Evolutionary conservation across 2,113 vertebrate species (phyloP), one percentile per base, ranked within the genome.

Genomic region (Ia io): DNA sequence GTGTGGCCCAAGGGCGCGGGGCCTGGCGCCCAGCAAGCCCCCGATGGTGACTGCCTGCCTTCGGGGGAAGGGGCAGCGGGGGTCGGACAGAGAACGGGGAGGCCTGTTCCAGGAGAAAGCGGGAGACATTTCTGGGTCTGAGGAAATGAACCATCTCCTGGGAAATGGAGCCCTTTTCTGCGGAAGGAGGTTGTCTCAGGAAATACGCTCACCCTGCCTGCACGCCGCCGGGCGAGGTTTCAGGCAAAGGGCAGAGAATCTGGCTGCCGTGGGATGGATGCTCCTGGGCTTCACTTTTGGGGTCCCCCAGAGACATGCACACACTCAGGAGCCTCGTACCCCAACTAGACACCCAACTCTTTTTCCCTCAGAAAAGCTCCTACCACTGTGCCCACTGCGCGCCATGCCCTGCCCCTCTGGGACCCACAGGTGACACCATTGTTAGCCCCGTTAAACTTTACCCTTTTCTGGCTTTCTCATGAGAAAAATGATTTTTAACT

Each of bases 91-190:
- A 78, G 82, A 35, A 44, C 35, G 11, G 42, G 49, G 32, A 67
- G 14, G 82, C 30, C 84, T 61, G 35, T 53, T 32, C 85, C 56
- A 35, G 53, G 6, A 13, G 79, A 95, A 59, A 92, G 53, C 70
- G 79, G 95, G 49, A 82, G 59, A 59, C 95, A 20, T 22, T 35
- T 88, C 84, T 56, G 95, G 80, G 28, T 61, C 90, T 91, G 95
- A 69, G 69, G 80, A 76, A 94, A 97, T 90, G 87, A 95, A 94
- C 85, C 32, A 28, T 20, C 97, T 97, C 95, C 94, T 95, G 69
- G 93, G 92, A 94, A 97, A 92, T 91, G 49, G 76, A 76, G 51
- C 42, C 79, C 80, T 93, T 73, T 53, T 51, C 40, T 5, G 23
- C 17, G 86, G 89, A 95, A 85, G 91, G 93, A 97, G 91, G 83